phyloP scores from a whole-genome alignment of 2,888 invertebrate species.

The Eurytoma adleriae region DNA sequence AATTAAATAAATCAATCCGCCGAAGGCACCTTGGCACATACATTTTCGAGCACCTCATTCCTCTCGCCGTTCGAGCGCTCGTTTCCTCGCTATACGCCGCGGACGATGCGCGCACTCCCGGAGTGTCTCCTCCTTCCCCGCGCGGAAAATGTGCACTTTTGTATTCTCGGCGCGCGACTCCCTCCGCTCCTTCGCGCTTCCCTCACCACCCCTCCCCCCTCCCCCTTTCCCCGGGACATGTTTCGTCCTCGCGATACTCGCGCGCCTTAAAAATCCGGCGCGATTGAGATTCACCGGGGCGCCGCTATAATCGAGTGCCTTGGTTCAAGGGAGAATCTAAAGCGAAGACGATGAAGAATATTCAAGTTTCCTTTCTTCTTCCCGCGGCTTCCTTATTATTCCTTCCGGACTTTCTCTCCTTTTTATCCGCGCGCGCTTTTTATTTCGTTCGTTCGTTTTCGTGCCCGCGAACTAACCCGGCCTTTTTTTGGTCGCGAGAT shows the following conservation, averaged over 20 bases:
- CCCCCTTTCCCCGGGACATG: not conserved
- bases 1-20: constrained; percentile 49
- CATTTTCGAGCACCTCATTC: not conserved
- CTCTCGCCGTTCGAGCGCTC: not conserved
- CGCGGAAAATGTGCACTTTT: constrained; percentile 58
- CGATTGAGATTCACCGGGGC: constrained; percentile 66
- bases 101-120: no score
- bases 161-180: constrained; percentile 59
- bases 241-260: not conserved
- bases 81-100: not conserved
- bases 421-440: not conserved
- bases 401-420: not conserved
- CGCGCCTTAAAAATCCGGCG: constrained; percentile 55
- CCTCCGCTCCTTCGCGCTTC: constrained; percentile 60
- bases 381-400: constrained; percentile 20
- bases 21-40: not conserved
- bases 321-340: constrained; percentile 58
- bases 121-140: not conserved
- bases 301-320: constrained; percentile 64
- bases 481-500: no score
- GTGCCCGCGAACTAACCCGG: not conserved
- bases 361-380: constrained; percentile 51
- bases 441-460: not conserved
- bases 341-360: constrained; percentile 53
- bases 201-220: not conserved